A percentile compares a stretch with the other conserved stretches of the same genome.
phyloP scores from a whole-genome alignment of 2,888 invertebrate species.

The Macaria notata region DNA sequence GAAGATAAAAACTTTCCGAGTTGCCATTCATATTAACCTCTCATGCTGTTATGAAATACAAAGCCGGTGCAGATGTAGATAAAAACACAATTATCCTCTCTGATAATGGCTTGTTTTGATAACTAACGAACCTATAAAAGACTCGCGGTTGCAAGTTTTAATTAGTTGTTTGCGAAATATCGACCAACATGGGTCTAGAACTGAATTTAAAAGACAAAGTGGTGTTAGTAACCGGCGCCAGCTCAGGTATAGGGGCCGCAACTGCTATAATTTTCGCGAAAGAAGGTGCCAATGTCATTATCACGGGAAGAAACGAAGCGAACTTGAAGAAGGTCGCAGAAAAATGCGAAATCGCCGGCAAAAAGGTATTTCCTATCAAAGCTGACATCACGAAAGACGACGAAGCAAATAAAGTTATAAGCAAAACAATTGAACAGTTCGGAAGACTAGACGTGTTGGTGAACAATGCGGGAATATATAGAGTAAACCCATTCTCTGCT shows the following conservation, averaged over 20 bases:
- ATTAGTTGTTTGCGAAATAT: no score
- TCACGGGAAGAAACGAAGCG: neutral
- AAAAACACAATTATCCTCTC: no score
- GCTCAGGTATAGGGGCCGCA: neutral
- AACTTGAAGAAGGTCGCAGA: neutral
- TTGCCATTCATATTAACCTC: no score
- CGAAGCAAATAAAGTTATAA: neutral
- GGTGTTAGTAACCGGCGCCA: neutral
- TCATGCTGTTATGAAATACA: no score
- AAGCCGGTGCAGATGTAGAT: no score
- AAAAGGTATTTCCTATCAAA: neutral
- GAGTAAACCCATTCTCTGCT: neutral
- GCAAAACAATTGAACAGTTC: neutral
- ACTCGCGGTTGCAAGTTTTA: no score
- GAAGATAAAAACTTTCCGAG: no score
- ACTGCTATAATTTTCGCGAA: neutral
- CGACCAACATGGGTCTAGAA: neutral
- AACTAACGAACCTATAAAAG: no score
- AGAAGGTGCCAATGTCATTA: neutral
- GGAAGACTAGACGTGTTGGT: neutral
- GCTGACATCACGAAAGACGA: conserved; percentile 1
- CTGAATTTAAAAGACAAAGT: conserved; percentile 2
- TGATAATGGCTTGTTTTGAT: no score
- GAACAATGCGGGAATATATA: neutral
- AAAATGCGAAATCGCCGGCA: neutral